Evolutionary conservation across 2,113 vertebrate genomes (phyloP).

Genomic region (Alligator sinensis): DNA sequence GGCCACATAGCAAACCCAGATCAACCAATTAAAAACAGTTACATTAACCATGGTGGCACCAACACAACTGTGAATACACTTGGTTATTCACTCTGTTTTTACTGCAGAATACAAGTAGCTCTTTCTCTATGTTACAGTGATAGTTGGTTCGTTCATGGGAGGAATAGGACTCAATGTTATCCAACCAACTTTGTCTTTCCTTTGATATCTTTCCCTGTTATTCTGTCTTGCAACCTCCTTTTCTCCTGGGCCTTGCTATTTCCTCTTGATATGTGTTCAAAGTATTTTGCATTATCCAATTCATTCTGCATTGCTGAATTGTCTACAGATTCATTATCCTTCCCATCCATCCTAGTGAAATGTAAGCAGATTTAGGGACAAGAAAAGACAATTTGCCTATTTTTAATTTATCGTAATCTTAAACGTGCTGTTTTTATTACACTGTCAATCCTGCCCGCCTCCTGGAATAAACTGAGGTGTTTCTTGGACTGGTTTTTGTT

Average conservation of each 20-base stretch:
- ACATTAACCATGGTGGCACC: background rate
- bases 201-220: background rate
- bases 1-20: background rate
- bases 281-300: background rate
- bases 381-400: background rate
- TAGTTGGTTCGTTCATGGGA: background rate
- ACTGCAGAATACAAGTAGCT: background rate
- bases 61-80: fast-evolving
- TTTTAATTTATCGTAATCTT: background rate
- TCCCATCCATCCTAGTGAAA: background rate
- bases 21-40: background rate
- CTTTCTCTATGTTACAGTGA: background rate
- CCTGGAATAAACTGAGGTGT: background rate
- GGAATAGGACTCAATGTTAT: background rate
- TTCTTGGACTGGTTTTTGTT: background rate
- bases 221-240: fast-evolving
- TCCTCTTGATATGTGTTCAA: background rate
- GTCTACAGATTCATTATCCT: background rate
- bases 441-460: background rate
- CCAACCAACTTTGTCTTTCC: background rate
- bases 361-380: background rate
- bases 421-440: background rate
- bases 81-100: background rate
- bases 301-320: background rate
- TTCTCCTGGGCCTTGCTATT: background rate